These are phyloP conservation scores for Leptinotarsa rubiginosa DNA, from an alignment of 2,888 invertebrate genomes.

Conservation along the genomic window DNA sequence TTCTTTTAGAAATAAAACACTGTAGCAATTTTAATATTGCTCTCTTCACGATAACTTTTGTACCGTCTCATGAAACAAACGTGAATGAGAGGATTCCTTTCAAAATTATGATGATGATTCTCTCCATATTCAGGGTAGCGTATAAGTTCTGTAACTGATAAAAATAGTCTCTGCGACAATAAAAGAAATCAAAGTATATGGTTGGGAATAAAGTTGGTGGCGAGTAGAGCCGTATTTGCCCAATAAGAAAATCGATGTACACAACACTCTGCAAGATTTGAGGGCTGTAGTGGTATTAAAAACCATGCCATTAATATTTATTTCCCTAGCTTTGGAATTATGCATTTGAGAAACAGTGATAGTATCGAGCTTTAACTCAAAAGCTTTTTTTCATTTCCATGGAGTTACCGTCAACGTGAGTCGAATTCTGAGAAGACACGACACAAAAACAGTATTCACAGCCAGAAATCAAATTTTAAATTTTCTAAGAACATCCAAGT, in stretches of 20 bases:
- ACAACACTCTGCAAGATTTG: too few species aligned
- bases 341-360: too few species aligned
- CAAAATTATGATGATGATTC: slow-evolving; percentile 13
- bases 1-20: slow-evolving; percentile 15
- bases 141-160: slow-evolving; percentile 3
- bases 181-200: neutral
- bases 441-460: too few species aligned
- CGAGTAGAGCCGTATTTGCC: neutral
- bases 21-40: slow-evolving; percentile 15
- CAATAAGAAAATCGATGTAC: neutral
- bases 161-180: neutral
- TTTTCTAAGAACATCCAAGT: too few species aligned
- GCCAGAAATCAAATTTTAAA: too few species aligned
- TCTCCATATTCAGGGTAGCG: neutral
- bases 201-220: neutral
- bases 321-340: too few species aligned
- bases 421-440: too few species aligned
- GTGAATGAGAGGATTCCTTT: slow-evolving; percentile 4
- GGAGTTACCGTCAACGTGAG: too few species aligned
- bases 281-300: too few species aligned
- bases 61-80: slow-evolving; percentile 1
- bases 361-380: too few species aligned
- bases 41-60: slow-evolving; percentile 8
- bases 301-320: too few species aligned
- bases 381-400: too few species aligned